Conservation (phyloP, 2,797 vertebrate genomes). For the Somateria mollissima region DNA sequence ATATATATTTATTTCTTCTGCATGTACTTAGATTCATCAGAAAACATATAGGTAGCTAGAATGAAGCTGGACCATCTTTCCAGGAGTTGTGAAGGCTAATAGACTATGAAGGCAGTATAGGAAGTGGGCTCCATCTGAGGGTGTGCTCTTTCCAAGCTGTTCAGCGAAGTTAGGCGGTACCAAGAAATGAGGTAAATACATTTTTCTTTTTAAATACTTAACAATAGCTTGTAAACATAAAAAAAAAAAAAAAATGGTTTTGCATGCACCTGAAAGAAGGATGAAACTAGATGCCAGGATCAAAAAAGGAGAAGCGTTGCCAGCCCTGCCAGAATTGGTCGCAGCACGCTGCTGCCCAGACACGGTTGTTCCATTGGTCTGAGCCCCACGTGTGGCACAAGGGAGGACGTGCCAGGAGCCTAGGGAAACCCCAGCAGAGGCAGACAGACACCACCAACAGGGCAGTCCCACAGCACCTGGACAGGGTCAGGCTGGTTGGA, state of each 20-base stretch:
- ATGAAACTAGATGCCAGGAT: background rate
- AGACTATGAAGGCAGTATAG: background rate
- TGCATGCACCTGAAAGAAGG: background rate
- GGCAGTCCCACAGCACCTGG: background rate
- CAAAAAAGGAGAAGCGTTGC: background rate
- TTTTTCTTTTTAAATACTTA: background rate
- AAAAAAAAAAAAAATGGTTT: background rate
- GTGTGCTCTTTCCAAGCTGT: background rate
- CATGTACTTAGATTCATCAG: background rate
- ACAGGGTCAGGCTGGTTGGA: background rate
- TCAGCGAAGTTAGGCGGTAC: background rate
- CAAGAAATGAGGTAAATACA: background rate
- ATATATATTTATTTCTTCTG: background rate
- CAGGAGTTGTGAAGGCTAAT: background rate
- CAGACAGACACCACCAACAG: background rate
- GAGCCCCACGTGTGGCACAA: fast-evolving
- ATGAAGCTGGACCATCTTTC: background rate
- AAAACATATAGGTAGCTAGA: background rate
- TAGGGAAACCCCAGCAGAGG: background rate
- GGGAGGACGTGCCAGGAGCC: background rate
- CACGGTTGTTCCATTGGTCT: background rate
- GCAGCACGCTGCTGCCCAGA: background rate
- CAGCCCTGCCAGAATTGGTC: background rate
- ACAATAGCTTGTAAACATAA: background rate
- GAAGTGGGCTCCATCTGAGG: background rate